Base-by-base conservation (phyloP, 1,140 invertebrate genomes). In the Monomorium pharaonis region DNA sequence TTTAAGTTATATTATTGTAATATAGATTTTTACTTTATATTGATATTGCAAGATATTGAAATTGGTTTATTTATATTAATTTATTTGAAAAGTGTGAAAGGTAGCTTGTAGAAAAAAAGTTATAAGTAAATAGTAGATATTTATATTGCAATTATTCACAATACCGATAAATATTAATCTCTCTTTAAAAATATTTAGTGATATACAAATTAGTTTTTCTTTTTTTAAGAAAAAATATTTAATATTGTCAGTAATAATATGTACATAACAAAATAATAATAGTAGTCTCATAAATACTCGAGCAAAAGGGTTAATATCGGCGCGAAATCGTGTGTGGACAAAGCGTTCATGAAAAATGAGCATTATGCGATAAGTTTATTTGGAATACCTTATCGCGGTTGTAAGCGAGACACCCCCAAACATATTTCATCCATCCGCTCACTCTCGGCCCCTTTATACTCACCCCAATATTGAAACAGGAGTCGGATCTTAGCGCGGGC, bases 401-500 rank as follows among this genome's bases (percentile, higher is more conserved):
- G 81, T 78, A 75, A 74, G 58, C 76, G 56, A 86, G 24, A 62
- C 56, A 37, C 56, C 78, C 88, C 85, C 56, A 51, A 78, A 83
- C 87, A 84, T 84, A 88, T 87, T 86, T 84, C 78, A 87, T 84
- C 67, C 62, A 60, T 67, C 69, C 75, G 44, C 62, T 85, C 75
- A 84, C 65, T 72, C 84, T 24, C 74, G 65, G 69, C 72, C 83
- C 70, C 84, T 88, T 70, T 65, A 58, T 70, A 56, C 81, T 88
- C 87, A 88, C 93, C 88, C 91, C 92, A 88, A 80, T 94, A 94
- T 94, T 94, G 90, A 90, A 91, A 92, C 91, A 93, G 90, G 88
- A 93, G 91, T 91, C 91, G 85, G 90, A 93, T 93, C 92, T 94
- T 93, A 90, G 87, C 60, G 78, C 70, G 86, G 87, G 88, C 91